Evolutionary conservation across 1,140 invertebrate genomes (phyloP).

Genomic region (Drosophila funebris): DNA sequence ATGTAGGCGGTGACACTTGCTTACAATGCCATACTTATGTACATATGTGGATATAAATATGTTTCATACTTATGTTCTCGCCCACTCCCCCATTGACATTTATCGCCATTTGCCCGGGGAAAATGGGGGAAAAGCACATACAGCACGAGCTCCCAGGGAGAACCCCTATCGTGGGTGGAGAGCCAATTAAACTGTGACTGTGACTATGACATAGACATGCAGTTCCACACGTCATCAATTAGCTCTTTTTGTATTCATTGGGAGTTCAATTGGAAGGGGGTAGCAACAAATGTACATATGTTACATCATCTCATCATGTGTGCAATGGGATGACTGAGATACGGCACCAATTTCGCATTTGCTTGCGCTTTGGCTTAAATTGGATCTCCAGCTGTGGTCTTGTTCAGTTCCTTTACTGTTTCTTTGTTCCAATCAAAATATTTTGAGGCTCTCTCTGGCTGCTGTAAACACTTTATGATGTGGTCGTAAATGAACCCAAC

Average conservation of each 20-base stretch:
- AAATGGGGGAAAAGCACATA: not conserved
- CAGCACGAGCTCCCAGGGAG: constrained; percentile 27
- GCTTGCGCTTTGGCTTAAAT: constrained; percentile 34
- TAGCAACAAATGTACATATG: constrained; percentile 39
- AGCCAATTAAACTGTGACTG: constrained; percentile 66
- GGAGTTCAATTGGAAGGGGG: constrained; percentile 27
- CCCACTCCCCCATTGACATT: constrained; percentile 42
- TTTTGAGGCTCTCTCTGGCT: constrained; percentile 59
- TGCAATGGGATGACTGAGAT: not conserved
- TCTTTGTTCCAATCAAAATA: constrained; percentile 71
- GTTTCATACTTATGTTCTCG: constrained; percentile 28
- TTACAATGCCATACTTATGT: not conserved
- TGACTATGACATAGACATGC: constrained; percentile 61
- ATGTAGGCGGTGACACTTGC: constrained; percentile 30
- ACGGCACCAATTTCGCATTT: constrained; percentile 26
- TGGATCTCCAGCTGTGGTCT: constrained; percentile 45
- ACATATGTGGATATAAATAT: constrained; percentile 49
- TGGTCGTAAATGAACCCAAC: constrained; percentile 57
- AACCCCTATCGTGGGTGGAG: constrained; percentile 31
- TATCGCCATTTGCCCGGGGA: constrained; percentile 36
- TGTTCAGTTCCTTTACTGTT: not conserved
- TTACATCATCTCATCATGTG: constrained; percentile 54
- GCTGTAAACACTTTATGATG: constrained; percentile 62
- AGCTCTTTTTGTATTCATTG: constrained; percentile 51
- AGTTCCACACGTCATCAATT: constrained; percentile 63